Evolutionary conservation across 2,888 invertebrate genomes (phyloP), one percentile per base, ranked within the genome.

Genomic region (Polietes domitor): DNA sequence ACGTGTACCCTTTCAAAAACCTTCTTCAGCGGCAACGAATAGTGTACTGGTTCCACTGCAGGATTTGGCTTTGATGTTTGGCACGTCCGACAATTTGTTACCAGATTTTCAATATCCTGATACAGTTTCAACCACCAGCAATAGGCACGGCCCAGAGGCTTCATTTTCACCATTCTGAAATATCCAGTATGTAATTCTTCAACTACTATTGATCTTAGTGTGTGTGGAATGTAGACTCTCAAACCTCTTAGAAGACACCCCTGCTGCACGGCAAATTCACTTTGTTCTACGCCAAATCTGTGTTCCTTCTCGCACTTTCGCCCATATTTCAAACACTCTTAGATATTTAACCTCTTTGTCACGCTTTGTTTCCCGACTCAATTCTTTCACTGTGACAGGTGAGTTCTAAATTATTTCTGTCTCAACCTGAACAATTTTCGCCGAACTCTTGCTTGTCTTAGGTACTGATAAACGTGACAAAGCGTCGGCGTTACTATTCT

Each of bases 71-170:
- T 68, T 1, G 32, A 77, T n/a, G n/a, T n/a, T n/a, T n/a, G n/a
- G n/a, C n/a, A n/a, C n/a, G n/a, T n/a, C n/a, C n/a, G n/a, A n/a
- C n/a, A n/a, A n/a, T n/a, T n/a, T n/a, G n/a, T n/a, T n/a, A n/a
- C n/a, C n/a, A n/a, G n/a, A 12, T 75, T 21, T 41, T 70, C 78
- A 47, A 81, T 85, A 15, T 80, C 83, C 10, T 47, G 5, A 70
- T 82, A 82, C 68, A 78, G 28, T 63, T 61, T 24, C n/a, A 47
- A 47, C 80, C 87, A 88, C 81, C 87, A 87, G 63, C 87, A 86
- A 28, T 87, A 84, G 63, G 86, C 85, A 77, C 85, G 65, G 4
- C 85, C 86, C 77, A 86, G 72, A 19, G 71, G 43, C 50, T 86
- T 86, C 80, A 85, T 87, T 43, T 28, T 68, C 28, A 71, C 58